Base-by-base conservation (phyloP, 2,113 vertebrate species). In the Sebastes schlegelii region DNA sequence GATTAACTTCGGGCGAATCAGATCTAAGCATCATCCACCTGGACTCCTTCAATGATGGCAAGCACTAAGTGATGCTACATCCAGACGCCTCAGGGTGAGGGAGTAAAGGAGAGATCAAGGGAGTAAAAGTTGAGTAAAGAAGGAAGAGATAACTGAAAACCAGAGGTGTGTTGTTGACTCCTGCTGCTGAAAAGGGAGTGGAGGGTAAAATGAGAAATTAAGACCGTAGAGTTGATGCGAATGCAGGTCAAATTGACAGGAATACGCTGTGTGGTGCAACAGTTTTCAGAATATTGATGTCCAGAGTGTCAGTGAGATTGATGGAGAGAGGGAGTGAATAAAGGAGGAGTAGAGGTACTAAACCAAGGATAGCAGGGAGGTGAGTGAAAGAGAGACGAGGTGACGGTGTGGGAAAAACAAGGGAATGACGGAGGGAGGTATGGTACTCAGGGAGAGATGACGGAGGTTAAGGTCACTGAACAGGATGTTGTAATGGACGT, bases 1-100 rank as follows among this genome's bases (percentile, higher is more conserved):
- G 91, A 96, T 97, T 95, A 97, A 98, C 94, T 97, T 97, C 0
- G 96, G 96, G 97, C 82, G 95, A 96, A 77, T 95, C 96, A 0
- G 96, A 97, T 92, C 96, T 97, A 92, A 96, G 96, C 4, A 95
- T 95, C 86, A 96, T 97, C 92, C 96, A 97, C 81, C 75, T 84
- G 79, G 85, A 91, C 72, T 86, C 75, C 54, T 85, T 97, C 90
- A 97, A 82, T 57, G 60, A 68, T 0, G 96, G 96, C 34, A 74
- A 72, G 61, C 48, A 73, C 21, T 91, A 69, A 65, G 82, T 52
- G 45, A 57, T 76, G 62, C n/a, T 77, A 21, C 51, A 19, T 57
- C 84, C 70, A 66, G 58, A 67, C 49, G 70, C 83, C 86, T 23
- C 66, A 62, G 46, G 76, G 55, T 70, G 62, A 84, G 84, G 69